Percentiles rank a stretch among this genome's conserved stretches.
Conservation (phyloP, 2,113 vertebrate genomes). For the Azemiops feae region DNA sequence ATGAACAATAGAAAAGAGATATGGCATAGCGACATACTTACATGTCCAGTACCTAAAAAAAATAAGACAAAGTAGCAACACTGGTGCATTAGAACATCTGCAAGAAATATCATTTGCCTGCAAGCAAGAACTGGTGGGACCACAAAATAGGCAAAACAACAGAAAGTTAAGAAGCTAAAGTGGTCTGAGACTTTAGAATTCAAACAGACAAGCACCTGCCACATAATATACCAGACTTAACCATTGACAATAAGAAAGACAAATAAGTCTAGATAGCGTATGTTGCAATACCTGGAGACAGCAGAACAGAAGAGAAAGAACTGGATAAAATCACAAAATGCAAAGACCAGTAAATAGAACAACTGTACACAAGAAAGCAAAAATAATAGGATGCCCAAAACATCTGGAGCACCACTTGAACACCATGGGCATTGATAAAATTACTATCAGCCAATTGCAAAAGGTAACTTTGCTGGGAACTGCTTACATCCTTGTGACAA, state of each 20-base stretch:
- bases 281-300: not conserved
- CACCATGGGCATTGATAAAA: not conserved
- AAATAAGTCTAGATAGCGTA: not conserved
- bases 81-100: not conserved
- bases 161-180: not conserved
- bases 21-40: not conserved
- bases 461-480: not conserved
- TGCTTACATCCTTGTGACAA: not conserved
- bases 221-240: too few relatives aligned
- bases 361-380: not conserved
- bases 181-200: not conserved
- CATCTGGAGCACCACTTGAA: not conserved
- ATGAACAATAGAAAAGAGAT: not conserved
- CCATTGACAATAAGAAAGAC: not conserved
- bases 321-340: not conserved
- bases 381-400: not conserved
- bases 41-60: not conserved
- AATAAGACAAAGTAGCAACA: not conserved
- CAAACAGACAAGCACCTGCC: not conserved
- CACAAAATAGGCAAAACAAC: not conserved
- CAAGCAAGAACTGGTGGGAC: not conserved
- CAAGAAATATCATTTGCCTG: not conserved
- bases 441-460: not conserved
- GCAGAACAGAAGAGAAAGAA: not conserved
- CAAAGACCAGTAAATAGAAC: not conserved